Percentiles rank a stretch among this genome's conserved stretches.
These are phyloP conservation scores for Corythoichthys haematopterus DNA, from an alignment of 2,113 vertebrate genomes.

Conservation along the genomic window DNA sequence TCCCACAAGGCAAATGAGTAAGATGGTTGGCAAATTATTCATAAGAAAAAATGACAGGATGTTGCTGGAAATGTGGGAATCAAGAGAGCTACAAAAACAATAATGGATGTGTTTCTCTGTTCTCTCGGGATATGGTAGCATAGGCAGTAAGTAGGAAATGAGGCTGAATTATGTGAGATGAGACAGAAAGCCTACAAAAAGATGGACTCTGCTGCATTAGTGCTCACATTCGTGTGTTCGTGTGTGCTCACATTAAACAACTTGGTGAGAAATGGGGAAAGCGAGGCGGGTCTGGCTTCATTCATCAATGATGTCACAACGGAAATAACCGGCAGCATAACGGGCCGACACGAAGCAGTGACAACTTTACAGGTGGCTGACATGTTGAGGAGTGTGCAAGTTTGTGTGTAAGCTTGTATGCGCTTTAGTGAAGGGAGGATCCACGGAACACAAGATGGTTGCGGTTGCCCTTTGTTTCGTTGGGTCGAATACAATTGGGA, in stretches of 20 bases:
- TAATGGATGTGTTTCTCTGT: conserved; percentile 4
- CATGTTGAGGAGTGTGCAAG: conserved; percentile 15
- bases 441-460: background rate
- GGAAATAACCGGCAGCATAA: conserved; percentile 29
- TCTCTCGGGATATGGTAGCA: conserved; percentile 40
- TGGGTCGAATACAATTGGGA: background rate
- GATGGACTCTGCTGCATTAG: background rate
- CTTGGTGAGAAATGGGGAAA: background rate
- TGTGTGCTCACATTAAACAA: background rate
- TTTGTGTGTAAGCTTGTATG: conserved; percentile 2
- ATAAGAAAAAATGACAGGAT: background rate
- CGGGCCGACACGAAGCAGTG: conserved; percentile 25
- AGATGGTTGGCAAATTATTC: background rate
- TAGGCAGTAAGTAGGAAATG: conserved; percentile 14
- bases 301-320: conserved; percentile 34
- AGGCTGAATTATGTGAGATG: conserved; percentile 21
- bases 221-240: background rate
- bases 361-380: conserved; percentile 34
- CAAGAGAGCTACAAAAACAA: background rate
- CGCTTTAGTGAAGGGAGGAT: background rate
- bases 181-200: conserved; percentile 11
- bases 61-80: conserved; percentile 26
- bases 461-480: background rate
- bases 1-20: background rate
- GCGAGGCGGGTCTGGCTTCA: conserved; percentile 4